Conservation (phyloP, 2,888 invertebrate species). For the Patella caerulea region DNA sequence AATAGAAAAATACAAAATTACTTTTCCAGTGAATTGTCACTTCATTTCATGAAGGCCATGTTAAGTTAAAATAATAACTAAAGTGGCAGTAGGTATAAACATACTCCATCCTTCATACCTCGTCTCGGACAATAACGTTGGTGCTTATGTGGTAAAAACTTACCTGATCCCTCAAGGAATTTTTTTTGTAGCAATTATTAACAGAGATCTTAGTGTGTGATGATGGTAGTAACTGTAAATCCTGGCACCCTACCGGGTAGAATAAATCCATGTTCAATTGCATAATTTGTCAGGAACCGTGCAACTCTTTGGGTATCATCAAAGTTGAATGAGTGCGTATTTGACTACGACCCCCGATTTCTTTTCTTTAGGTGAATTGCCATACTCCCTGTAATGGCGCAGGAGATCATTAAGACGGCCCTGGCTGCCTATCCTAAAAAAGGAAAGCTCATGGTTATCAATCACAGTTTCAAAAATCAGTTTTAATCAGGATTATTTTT, state of each 20-base stretch:
- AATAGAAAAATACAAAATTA: no score
- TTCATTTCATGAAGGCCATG: not conserved
- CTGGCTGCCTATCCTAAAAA: conserved; percentile 19
- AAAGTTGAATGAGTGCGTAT: conserved; percentile 11
- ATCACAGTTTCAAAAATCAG: no score
- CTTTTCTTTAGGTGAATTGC: conserved; percentile 11
- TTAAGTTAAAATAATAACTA: not conserved
- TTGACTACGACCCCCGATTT: conserved; percentile 14
- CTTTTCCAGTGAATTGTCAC: no score
- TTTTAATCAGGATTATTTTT: no score
- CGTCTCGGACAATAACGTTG: not conserved
- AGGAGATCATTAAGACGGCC: conserved; percentile 16
- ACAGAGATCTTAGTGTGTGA: conserved; percentile 16
- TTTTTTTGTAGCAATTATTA: conserved; percentile 13
- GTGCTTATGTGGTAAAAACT: not conserved
- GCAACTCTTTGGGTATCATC: conserved; percentile 25
- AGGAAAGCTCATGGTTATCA: no score
- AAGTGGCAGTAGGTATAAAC: not conserved
- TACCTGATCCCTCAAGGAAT: not conserved
- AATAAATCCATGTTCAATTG: conserved; percentile 28
- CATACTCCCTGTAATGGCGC: conserved; percentile 23
- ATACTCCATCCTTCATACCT: no score
- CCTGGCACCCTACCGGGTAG: conserved; percentile 33
- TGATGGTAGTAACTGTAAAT: conserved; percentile 24
- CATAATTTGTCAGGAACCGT: conserved; percentile 28